Conservation (phyloP, 2,797 vertebrate species). For the Bradypodion ventrale region DNA sequence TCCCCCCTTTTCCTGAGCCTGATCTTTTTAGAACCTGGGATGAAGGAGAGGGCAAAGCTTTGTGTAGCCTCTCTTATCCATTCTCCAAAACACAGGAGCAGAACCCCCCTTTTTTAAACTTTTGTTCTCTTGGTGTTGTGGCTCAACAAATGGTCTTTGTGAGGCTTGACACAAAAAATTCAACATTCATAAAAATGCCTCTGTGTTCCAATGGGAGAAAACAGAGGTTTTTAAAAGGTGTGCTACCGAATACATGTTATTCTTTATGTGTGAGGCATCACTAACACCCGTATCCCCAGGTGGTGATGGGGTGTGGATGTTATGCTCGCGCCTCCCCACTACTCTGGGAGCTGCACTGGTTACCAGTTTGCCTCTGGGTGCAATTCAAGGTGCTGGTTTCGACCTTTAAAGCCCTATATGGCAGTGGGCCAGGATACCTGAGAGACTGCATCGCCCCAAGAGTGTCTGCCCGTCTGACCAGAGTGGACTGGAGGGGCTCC, state of each 20-base stretch:
- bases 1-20: background rate
- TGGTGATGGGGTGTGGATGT: too few relatives aligned
- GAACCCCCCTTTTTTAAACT: background rate
- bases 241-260: background rate
- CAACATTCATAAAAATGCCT: background rate
- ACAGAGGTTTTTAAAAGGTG: background rate
- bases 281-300: background rate
- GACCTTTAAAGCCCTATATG: too few relatives aligned
- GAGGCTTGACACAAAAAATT: background rate
- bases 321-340: too few relatives aligned
- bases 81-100: background rate
- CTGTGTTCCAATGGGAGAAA: background rate
- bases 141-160: background rate
- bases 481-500: too few relatives aligned
- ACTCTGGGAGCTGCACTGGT: too few relatives aligned
- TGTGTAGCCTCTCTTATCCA: background rate
- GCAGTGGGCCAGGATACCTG: too few relatives aligned
- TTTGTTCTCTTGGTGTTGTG: background rate
- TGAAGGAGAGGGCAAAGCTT: background rate
- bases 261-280: background rate
- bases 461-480: too few relatives aligned
- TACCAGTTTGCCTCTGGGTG: too few relatives aligned
- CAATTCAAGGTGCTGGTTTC: too few relatives aligned
- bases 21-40: background rate
- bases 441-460: too few relatives aligned